Evolutionary conservation across 2,888 invertebrate genomes (phyloP), one percentile per base, ranked within the genome.

Genomic region (Apamea epomidion): DNA sequence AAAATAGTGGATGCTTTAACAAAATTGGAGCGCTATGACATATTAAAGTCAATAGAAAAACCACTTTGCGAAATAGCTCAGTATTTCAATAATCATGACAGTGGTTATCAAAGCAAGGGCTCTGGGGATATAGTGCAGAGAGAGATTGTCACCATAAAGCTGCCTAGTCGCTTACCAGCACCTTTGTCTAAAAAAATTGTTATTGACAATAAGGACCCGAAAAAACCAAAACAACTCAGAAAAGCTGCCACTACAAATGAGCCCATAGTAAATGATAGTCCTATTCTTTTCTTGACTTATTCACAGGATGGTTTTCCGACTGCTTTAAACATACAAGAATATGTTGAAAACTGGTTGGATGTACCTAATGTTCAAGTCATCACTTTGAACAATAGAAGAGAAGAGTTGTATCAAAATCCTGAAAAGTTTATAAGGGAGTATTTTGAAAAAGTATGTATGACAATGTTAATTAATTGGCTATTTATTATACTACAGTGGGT

Each of bases 371-470:
- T 96, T 0, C 93, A 92, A 89, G 93, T 97, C 29, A 90, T 97
- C 65, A 96, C 96, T 74, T 93, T 97, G 16, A 96, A 96, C 90
- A 96, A 97, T 82, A 97, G 95, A 90, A 96, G 94, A 86, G 96
- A 96, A 84, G 95, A 97, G 84, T 96, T 97, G 14, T 97, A 95
- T 86, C 96, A 96, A 88, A 97, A 96, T 90, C 97, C 97, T 74
- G 97, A 97, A 84, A 97, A 97, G 84, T 97, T 97, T 86, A 97
- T 97, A 45, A 95, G 97, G 68, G 97, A 97, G 91, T 97, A 97
- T 92, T 97, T 97, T 92, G 96, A 97, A 92, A 97, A 97, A 95
- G 97, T 97, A 91, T 90, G 76, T 82, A 74, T 58, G 1, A 54
- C 0, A 25, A 32, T n/a, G 0, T 18, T 60, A 45, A 32, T 76